phyloP scores from a whole-genome alignment of 2,888 invertebrate species.

The Tricholauxania praeusta region DNA sequence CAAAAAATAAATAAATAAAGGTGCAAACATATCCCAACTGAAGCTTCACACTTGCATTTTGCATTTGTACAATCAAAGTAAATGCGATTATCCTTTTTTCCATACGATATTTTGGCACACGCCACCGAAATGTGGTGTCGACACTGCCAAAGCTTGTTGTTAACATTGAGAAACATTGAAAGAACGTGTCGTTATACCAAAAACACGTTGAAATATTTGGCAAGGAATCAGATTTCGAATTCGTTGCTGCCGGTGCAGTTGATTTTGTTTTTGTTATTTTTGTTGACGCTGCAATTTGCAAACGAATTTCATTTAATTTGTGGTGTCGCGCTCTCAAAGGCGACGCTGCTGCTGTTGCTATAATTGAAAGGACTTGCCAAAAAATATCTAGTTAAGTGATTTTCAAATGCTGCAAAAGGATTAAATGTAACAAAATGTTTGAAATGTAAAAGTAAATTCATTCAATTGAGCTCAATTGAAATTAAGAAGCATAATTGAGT shows the following conservation, averaged over 20 bases:
- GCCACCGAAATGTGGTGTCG: neutral
- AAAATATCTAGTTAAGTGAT: neutral
- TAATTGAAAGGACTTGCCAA: constrained; percentile 23
- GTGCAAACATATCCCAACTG: neutral
- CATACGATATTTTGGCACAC: neutral
- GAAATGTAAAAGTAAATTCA: too few species aligned
- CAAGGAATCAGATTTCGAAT: too few species aligned
- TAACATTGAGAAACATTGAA: too few species aligned
- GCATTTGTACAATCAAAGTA: neutral
- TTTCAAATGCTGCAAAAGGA: constrained; percentile 1
- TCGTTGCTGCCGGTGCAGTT: too few species aligned
- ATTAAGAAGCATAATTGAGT: too few species aligned
- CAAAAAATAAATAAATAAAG: constrained; percentile 1
- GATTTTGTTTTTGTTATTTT: neutral
- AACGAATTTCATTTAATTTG: constrained; percentile 13
- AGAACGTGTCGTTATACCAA: too few species aligned
- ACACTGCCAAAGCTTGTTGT: too few species aligned
- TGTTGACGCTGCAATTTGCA: constrained; percentile 5
- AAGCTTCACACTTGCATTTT: neutral
- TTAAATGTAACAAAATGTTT: too few species aligned
- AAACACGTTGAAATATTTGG: too few species aligned
- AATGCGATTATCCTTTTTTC: neutral
- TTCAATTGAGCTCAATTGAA: too few species aligned
- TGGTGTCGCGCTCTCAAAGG: neutral
- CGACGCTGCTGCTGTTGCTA: too few species aligned